A percentile compares a stretch with the other conserved stretches of the same genome.
These are phyloP conservation scores for Neofelis nebulosa DNA, from an alignment of 2,113 vertebrate genomes.

Conservation along the genomic window DNA sequence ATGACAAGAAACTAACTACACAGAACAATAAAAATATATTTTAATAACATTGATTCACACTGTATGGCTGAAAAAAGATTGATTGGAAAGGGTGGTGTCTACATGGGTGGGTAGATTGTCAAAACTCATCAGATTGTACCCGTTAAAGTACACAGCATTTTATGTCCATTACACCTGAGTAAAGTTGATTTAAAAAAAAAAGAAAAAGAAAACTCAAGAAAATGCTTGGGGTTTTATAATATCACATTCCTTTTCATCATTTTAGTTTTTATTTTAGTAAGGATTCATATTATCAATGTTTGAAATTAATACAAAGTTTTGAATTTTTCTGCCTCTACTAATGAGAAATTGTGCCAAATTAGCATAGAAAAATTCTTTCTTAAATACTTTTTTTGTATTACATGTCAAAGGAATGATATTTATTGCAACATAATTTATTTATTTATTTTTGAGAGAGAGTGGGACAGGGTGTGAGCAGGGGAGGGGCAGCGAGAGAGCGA, in stretches of 20 bases:
- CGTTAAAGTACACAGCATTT: not conserved
- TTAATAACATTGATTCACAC: not conserved
- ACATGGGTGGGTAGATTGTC: too few relatives aligned
- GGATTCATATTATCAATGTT: not conserved
- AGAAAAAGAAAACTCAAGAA: not conserved
- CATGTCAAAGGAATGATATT: slow-evolving; percentile 8
- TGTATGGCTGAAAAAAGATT: not conserved
- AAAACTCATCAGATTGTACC: not conserved
- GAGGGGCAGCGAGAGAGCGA: too few relatives aligned
- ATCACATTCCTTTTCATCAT: not conserved
- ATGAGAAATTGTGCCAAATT: slow-evolving; percentile 41
- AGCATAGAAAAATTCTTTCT: slow-evolving; percentile 24
- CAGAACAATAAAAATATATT: not conserved
- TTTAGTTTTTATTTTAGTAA: slow-evolving; percentile 17
- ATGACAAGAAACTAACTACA: not conserved
- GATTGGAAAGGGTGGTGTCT: not conserved
- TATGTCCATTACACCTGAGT: not conserved
- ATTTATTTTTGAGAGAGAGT: too few relatives aligned
- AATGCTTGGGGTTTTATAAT: not conserved
- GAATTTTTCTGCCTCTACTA: not conserved
- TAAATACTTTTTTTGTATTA: slow-evolving; percentile 28
- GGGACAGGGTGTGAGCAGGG: too few relatives aligned
- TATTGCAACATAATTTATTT: not conserved
- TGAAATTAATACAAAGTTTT: slow-evolving; percentile 3
- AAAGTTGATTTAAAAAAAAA: not conserved